Percentiles rank a stretch among this genome's conserved stretches.
phyloP scores from a whole-genome alignment of 2,113 vertebrate genomes.

The Rhadina sibilatrix region DNA sequence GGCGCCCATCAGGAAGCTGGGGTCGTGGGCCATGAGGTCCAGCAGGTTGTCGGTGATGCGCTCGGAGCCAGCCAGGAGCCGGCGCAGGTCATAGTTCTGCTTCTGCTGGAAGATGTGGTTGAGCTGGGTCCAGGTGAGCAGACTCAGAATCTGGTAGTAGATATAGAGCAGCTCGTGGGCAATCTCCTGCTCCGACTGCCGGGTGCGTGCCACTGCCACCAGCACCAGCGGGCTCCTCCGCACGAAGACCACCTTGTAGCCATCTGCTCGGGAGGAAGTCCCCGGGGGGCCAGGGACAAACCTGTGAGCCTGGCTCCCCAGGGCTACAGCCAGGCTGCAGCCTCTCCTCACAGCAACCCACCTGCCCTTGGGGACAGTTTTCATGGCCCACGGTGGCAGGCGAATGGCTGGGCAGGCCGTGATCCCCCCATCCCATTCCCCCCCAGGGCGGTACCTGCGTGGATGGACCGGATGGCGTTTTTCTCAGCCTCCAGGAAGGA shows the following conservation, averaged over 20 bases:
- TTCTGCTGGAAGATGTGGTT: slow-evolving; percentile 94
- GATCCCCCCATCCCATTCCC: neutral
- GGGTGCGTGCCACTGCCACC: slow-evolving; percentile 88
- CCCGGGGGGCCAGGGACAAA: neutral
- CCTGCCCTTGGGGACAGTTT: neutral
- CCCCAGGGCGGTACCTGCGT: slow-evolving; percentile 79
- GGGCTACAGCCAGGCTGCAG: neutral
- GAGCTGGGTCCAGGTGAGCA: slow-evolving; percentile 93
- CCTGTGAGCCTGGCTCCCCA: neutral
- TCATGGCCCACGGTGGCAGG: neutral
- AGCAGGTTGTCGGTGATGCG: slow-evolving; percentile 94
- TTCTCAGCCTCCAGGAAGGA: slow-evolving; percentile 92
- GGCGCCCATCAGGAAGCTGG: slow-evolving; percentile 90
- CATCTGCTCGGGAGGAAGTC: slow-evolving; percentile 76
- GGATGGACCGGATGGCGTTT: slow-evolving; percentile 94
- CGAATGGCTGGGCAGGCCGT: fast-evolving
- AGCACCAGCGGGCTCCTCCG: slow-evolving; percentile 92
- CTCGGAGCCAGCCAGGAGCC: slow-evolving; percentile 91
- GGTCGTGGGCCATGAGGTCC: slow-evolving; percentile 88
- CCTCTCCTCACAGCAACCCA: neutral
- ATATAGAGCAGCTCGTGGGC: slow-evolving; percentile 94
- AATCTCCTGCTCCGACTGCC: slow-evolving; percentile 90
- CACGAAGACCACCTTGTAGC: slow-evolving; percentile 94
- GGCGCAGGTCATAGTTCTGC: slow-evolving; percentile 95
- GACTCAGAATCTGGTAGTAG: slow-evolving; percentile 96